phyloP scores from a whole-genome alignment of 2,113 vertebrate species.

The Neogale vison region DNA sequence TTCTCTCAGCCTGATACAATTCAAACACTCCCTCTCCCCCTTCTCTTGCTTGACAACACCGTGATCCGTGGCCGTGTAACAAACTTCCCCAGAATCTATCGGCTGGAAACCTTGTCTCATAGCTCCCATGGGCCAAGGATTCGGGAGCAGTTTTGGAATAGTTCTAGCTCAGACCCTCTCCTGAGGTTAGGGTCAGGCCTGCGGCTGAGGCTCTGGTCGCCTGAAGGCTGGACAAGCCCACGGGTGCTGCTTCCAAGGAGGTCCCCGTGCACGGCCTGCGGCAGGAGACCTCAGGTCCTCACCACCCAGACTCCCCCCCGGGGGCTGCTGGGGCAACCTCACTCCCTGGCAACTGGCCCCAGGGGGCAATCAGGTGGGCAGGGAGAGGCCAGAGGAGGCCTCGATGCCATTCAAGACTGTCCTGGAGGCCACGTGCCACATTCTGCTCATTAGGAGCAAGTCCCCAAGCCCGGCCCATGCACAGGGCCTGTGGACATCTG shows the following conservation, averaged over 20 bases:
- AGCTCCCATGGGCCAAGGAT: neutral
- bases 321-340: neutral
- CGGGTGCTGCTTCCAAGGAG: neutral
- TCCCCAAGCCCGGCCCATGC: neutral
- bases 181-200: neutral
- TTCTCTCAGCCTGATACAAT: neutral
- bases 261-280: rapidly evolving
- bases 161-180: neutral
- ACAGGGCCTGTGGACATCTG: neutral
- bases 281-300: neutral
- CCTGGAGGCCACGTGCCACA: neutral
- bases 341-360: rapidly evolving
- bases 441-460: neutral
- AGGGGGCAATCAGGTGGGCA: neutral
- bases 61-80: neutral
- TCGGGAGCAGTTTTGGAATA: neutral
- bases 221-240: neutral
- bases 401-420: neutral
- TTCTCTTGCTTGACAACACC: neutral
- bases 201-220: rapidly evolving
- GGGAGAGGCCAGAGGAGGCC: no score
- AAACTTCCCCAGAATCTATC: neutral
- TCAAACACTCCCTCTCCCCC: neutral
- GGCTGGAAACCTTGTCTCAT: neutral
- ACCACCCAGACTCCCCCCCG: neutral